A percentile compares a stretch with the other conserved stretches of the same genome.
Conservation (phyloP, 2,888 invertebrate genomes). For the Polyommatus iphigenia region DNA sequence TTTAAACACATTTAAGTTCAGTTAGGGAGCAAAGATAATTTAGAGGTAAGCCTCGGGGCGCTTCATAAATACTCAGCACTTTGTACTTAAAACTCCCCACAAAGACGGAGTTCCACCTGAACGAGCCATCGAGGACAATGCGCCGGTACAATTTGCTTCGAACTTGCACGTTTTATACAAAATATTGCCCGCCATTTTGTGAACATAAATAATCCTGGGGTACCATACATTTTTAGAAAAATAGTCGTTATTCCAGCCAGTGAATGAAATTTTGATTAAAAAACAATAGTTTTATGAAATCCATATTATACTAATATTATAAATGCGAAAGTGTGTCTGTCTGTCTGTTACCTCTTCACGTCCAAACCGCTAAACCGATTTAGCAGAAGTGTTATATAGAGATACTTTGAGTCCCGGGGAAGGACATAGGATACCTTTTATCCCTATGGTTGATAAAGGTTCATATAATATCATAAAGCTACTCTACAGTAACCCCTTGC, state of each 20-base stretch:
- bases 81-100: constrained; percentile 21
- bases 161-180: constrained; percentile 33
- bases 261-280: too few relatives aligned
- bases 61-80: constrained; percentile 23
- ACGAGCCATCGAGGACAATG: constrained; percentile 24
- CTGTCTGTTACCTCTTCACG: too few relatives aligned
- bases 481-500: too few relatives aligned
- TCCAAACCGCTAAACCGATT: too few relatives aligned
- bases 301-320: too few relatives aligned
- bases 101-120: constrained; percentile 19
- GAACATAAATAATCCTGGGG: not conserved
- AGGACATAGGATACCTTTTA: too few relatives aligned
- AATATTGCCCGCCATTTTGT: not conserved
- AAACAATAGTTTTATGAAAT: too few relatives aligned
- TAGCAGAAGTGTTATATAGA: too few relatives aligned
- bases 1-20: not conserved
- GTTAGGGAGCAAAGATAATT: constrained; percentile 9
- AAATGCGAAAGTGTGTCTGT: too few relatives aligned
- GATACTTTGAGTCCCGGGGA: too few relatives aligned
- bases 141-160: constrained; percentile 24
- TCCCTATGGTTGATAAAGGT: too few relatives aligned
- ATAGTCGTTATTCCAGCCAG: not conserved
- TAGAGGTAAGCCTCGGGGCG: not conserved
- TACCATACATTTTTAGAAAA: not conserved
- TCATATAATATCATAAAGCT: too few relatives aligned